phyloP scores from a whole-genome alignment of 2,888 invertebrate genomes.

The Aspidapion aeneum region DNA sequence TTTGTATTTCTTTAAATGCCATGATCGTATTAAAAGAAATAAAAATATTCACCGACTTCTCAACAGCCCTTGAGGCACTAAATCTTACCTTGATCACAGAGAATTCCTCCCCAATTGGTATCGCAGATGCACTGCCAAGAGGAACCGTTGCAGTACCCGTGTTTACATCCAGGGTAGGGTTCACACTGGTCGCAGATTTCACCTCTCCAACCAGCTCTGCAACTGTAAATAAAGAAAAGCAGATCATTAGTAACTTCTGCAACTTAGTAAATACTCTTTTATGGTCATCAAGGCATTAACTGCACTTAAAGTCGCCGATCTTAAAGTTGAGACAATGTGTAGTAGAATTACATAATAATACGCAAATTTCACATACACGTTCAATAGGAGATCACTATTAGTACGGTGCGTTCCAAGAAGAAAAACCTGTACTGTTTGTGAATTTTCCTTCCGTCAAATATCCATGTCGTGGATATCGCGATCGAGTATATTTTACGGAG shows the following conservation, averaged over 20 bases:
- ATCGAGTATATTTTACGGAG: not conserved
- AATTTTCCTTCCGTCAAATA: constrained; percentile 10
- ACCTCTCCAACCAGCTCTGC: constrained; percentile 91
- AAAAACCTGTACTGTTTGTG: not conserved
- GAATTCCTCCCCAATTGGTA: constrained; percentile 97
- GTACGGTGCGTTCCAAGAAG: too few species aligned
- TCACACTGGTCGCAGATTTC: constrained; percentile 89
- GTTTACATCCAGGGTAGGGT: constrained; percentile 94
- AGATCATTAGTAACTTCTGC: too few species aligned
- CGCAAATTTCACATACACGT: too few species aligned
- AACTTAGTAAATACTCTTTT: too few species aligned
- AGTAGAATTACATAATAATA: too few species aligned
- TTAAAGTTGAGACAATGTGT: too few species aligned
- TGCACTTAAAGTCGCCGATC: too few species aligned
- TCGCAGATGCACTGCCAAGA: constrained; percentile 97
- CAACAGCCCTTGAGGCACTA: too few species aligned
- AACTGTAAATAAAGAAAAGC: constrained; percentile 58
- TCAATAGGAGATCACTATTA: not conserved
- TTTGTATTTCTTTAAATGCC: too few species aligned
- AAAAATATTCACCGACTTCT: too few species aligned
- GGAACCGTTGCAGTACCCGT: constrained; percentile 90
- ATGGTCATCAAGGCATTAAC: too few species aligned
- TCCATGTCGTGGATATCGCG: constrained; percentile 19
- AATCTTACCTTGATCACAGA: constrained; percentile 92
- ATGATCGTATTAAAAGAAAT: too few species aligned